A percentile compares a stretch with the other conserved stretches of the same genome.
phyloP scores from a whole-genome alignment of 2,113 vertebrate species.

The Coptodon rendalli region DNA sequence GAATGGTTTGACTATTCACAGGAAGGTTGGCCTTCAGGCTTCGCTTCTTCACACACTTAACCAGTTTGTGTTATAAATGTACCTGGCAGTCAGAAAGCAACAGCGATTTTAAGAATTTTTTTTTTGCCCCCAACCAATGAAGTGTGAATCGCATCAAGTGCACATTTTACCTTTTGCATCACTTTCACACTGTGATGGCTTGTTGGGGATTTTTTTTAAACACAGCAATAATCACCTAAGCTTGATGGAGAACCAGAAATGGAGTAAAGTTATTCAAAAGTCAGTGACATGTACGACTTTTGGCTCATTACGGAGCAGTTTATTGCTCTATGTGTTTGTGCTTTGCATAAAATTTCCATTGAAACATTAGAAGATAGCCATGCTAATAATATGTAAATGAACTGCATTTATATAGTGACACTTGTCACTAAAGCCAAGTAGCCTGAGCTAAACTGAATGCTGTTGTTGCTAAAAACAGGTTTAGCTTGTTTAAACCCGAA shows the following conservation, averaged over 20 bases:
- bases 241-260: not conserved
- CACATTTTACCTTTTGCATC: not conserved
- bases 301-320: not conserved
- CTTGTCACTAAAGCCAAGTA: not conserved
- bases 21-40: not conserved
- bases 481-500: not conserved
- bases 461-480: not conserved
- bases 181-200: not conserved
- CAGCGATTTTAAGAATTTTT: rapidly evolving
- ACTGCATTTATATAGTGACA: not conserved
- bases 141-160: not conserved
- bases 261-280: not conserved
- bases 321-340: not conserved
- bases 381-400: not conserved
- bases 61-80: not conserved
- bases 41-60: not conserved
- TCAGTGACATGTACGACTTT: not conserved
- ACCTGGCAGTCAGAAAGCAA: not conserved
- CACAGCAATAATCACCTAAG: not conserved
- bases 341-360: not conserved
- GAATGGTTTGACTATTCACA: not conserved
- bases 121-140: not conserved
- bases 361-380: not conserved
- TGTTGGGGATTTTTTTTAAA: not conserved
- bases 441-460: not conserved